Evolutionary conservation across 64 coral and sea anemone species (phyloP), one percentile per base, ranked within the genome.

Genomic region (Hydrozoanthus tunicans): DNA sequence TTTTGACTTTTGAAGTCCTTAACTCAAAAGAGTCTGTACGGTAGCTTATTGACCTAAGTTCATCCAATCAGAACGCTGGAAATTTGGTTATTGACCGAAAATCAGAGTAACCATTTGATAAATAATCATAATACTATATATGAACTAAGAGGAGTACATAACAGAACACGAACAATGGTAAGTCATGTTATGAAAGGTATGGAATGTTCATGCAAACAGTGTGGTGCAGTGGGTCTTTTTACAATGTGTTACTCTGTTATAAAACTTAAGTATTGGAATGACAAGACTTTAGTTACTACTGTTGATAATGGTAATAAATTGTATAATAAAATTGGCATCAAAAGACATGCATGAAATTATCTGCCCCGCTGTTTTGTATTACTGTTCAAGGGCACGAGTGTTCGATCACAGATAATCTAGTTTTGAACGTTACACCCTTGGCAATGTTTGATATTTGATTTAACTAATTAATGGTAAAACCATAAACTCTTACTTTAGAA

Each of bases 71-170:
- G 32, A 43, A 43, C 32, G 2, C 32, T 43, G 32, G 32, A 43
- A 43, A 43, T 2, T 2, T 43, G 0, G 32, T 43, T 43, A 43
- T 43, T 43, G 32, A 43, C 32, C 32, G 32, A 43, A 43, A 43
- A 43, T 43, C 32, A 43, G 32, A 43, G 32, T 43, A 43, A 43
- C 32, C 32, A 43, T 43, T 43, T 43, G 2, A 43, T 78, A 57
- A 56, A 78, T 78, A 11, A 78, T 3, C 56, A 83, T 25, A 83
- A 83, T 83, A 58, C 20, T 64, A 83, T 83, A 83, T 83, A 64
- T 83, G 80, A 83, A 24, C 60, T 83, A 64, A 83, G 63, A 83
- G 80, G 80, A 52, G 80, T 83, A 67, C 59, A 64, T 83, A 67
- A 64, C 80, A 83, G 63, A 64, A 83, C 58, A 64, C 58, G 59